Evolutionary conservation across 2,888 invertebrate species (phyloP).

Genomic region (Aspidiotus destructor): DNA sequence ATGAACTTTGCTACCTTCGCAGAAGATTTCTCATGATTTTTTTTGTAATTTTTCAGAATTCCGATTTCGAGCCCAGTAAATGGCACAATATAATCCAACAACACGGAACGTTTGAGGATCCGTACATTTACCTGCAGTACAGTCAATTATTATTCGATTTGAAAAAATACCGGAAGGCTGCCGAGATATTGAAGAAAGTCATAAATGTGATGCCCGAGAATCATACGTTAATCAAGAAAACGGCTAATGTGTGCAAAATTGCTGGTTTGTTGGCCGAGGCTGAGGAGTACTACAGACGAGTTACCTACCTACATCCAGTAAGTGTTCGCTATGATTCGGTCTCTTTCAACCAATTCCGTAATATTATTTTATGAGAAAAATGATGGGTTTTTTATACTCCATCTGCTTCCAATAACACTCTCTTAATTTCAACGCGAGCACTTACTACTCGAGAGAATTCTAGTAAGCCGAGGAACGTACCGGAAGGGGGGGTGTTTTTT

Average conservation of each 20-base stretch:
- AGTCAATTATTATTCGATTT: slow-evolving; percentile 16
- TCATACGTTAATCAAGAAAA: slow-evolving; percentile 5
- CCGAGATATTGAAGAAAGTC: slow-evolving; percentile 18
- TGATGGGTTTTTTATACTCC: no score
- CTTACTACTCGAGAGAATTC: no score
- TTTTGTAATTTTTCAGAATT: slow-evolving; percentile 1
- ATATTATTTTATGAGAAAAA: no score
- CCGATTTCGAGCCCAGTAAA: neutral
- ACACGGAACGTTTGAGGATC: slow-evolving; percentile 12
- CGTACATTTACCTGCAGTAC: slow-evolving; percentile 17
- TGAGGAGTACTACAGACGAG: slow-evolving; percentile 12
- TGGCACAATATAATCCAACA: neutral
- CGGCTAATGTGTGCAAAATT: slow-evolving; percentile 18
- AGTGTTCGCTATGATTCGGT: slow-evolving; percentile 3
- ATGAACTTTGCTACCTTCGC: no score
- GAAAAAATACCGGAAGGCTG: slow-evolving; percentile 16
- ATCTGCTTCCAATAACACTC: no score
- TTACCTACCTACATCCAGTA: slow-evolving; percentile 8
- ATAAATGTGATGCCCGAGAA: slow-evolving; percentile 13
- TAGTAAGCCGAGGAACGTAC: no score
- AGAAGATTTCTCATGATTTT: no score
- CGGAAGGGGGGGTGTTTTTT: no score
- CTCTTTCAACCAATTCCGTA: neutral
- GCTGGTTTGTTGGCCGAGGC: slow-evolving; percentile 23
- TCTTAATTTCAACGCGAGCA: no score